A percentile compares a stretch with the other conserved stretches of the same genome.
Conservation (phyloP, 2,797 vertebrate genomes). For the Silurus aristotelis region DNA sequence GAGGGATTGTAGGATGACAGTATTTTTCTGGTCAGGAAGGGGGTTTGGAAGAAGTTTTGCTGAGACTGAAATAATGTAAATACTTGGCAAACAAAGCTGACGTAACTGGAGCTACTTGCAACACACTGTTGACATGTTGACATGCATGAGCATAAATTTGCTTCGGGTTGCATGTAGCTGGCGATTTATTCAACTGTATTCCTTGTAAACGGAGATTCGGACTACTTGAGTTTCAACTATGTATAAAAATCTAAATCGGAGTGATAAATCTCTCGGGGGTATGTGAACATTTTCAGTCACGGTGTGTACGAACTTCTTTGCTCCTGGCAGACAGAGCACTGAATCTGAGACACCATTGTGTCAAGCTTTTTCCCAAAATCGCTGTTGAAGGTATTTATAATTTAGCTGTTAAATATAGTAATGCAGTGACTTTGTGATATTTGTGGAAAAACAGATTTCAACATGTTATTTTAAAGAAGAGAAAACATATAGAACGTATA, state of each 20-base stretch:
- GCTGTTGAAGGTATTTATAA: slow-evolving; percentile 7
- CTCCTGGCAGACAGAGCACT: not conserved
- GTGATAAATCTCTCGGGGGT: not conserved
- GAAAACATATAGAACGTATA: too few species aligned
- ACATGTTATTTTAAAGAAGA: too few species aligned
- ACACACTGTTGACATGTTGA: not conserved
- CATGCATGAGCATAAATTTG: slow-evolving; percentile 1
- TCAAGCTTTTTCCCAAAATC: not conserved
- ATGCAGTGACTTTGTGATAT: slow-evolving; percentile 13
- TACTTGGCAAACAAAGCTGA: not conserved
- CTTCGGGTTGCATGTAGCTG: not conserved
- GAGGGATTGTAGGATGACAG: not conserved
- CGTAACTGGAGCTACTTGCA: not conserved
- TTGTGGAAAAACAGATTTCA: not conserved
- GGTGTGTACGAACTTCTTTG: not conserved
- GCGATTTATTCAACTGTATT: not conserved
- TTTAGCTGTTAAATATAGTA: slow-evolving; percentile 17
- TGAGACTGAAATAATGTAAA: not conserved
- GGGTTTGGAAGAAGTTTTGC: not conserved
- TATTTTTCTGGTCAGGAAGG: not conserved
- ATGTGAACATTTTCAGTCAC: not conserved
- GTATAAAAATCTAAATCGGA: not conserved
- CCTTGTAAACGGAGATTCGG: not conserved
- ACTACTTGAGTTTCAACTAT: not conserved
- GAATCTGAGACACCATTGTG: not conserved